Base-by-base conservation (phyloP, 1,140 invertebrate species). In the Drosophila punjabiensis region DNA sequence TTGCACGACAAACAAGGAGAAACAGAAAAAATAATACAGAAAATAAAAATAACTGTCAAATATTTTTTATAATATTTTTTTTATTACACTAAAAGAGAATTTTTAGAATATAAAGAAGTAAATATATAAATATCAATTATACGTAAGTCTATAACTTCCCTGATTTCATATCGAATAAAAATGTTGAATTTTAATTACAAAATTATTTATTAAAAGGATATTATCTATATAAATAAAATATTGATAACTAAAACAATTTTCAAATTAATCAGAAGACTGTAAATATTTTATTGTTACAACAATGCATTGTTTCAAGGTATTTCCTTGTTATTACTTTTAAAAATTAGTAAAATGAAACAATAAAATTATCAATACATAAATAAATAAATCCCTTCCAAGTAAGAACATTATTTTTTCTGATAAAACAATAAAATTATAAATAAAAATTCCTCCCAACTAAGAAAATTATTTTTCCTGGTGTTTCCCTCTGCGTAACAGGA, bases 1-100 rank as follows among this genome's bases (percentile, higher is more conserved):
- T 87, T 77, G 65, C 62, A 32, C 39, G 52, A 47, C 33, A 79
- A 66, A 52, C 10, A 24, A 24, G 9, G 3, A 39, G 7, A n/a
- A 28, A 24, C 1, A 5, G 20, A 6, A 37, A 39, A 39, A 37
- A 39, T 20, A 20, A 20, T 3, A 9, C 0, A 50, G 4, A 32
- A 53, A 32, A 11, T n/a, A 39, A 35, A 58, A 74, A 30, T 66
- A 60, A 60, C 8, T 3, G 10, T 1, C 10, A 65, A 66, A 47
- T 11, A 45, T 67, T 52, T 63, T 68, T 50, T 41, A 18, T 39
- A 32, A 18, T 39, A 32, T 58, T 69, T 58, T 61, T 48, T 62
- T 3, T 43, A 4, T 48, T 48, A 39, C 69, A 59, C 66, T 37
- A 0, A 37, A 41, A 69, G 30, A 24, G 5, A 24, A 24, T 24